Evolutionary conservation across 1,140 invertebrate species (phyloP).

Genomic region (Rhopalosiphum maidis): DNA sequence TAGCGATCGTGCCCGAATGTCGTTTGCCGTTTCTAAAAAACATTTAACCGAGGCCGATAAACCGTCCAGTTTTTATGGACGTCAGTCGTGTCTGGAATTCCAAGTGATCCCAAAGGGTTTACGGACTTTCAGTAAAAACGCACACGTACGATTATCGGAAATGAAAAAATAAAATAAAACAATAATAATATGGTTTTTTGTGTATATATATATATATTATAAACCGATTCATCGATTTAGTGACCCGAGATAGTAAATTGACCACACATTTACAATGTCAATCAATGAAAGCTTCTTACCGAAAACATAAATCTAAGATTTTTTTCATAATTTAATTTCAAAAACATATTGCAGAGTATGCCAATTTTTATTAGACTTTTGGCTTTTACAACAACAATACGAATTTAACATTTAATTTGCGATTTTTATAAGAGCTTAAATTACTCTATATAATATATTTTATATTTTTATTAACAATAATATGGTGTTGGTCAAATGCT

Average conservation of each 20-base stretch:
- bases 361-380: neutral
- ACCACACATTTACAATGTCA: neutral
- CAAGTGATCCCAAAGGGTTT: slow-evolving; percentile 31
- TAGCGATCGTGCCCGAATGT: neutral
- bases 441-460: neutral
- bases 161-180: slow-evolving; percentile 30
- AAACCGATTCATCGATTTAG: neutral
- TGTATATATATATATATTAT: neutral
- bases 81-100: neutral
- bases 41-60: slow-evolving; percentile 28
- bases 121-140: slow-evolving; percentile 4
- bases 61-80: slow-evolving; percentile 27
- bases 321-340: neutral
- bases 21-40: slow-evolving; percentile 38
- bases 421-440: neutral
- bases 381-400: neutral
- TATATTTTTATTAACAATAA: neutral
- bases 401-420: neutral
- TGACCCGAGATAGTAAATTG: neutral
- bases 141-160: slow-evolving; percentile 19
- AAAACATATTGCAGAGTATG: neutral
- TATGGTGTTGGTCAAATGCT: neutral
- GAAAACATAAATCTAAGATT: neutral
- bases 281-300: neutral
- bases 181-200: slow-evolving; percentile 27